phyloP scores from a whole-genome alignment of 2,888 invertebrate species.

The Sycophila texana region DNA sequence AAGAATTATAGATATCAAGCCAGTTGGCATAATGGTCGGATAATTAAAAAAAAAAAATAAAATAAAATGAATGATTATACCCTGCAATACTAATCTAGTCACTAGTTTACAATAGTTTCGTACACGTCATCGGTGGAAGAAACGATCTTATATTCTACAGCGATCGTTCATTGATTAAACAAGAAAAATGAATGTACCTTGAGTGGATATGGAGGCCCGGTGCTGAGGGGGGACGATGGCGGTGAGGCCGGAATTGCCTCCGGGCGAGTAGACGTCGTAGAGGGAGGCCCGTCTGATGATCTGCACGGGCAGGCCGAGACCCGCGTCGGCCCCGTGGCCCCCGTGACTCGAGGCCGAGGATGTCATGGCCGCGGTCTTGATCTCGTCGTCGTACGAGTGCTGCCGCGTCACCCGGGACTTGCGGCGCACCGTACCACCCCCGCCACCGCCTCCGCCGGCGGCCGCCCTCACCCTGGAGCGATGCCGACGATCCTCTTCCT shows the following conservation, averaged over 20 bases:
- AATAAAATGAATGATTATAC: too few species aligned
- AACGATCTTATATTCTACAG: too few species aligned
- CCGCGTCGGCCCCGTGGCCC: conserved; percentile 79
- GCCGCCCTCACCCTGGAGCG: conserved; percentile 59
- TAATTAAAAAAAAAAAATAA: too few species aligned
- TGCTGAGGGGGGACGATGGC: conserved; percentile 61
- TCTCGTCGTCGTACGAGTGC: conserved; percentile 90
- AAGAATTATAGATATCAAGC: too few species aligned
- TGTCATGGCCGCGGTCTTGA: conserved; percentile 74
- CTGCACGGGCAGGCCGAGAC: conserved; percentile 83
- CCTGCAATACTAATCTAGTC: too few species aligned
- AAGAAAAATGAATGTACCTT: conserved; percentile 61
- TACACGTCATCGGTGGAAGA: too few species aligned
- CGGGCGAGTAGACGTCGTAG: conserved; percentile 86
- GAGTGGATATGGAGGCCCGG: conserved; percentile 70
- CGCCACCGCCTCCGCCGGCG: not conserved
- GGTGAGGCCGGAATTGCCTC: conserved; percentile 73
- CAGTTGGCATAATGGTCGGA: too few species aligned
- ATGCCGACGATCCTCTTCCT: conserved; percentile 74
- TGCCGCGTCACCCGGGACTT: conserved; percentile 84
- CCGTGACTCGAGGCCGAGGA: conserved; percentile 61
- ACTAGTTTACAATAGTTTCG: too few species aligned
- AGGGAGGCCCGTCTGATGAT: conserved; percentile 90
- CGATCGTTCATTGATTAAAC: too few species aligned
- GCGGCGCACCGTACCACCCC: conserved; percentile 74